Base-by-base conservation (phyloP, 2,113 vertebrate species). In the Hydropotes inermis region DNA sequence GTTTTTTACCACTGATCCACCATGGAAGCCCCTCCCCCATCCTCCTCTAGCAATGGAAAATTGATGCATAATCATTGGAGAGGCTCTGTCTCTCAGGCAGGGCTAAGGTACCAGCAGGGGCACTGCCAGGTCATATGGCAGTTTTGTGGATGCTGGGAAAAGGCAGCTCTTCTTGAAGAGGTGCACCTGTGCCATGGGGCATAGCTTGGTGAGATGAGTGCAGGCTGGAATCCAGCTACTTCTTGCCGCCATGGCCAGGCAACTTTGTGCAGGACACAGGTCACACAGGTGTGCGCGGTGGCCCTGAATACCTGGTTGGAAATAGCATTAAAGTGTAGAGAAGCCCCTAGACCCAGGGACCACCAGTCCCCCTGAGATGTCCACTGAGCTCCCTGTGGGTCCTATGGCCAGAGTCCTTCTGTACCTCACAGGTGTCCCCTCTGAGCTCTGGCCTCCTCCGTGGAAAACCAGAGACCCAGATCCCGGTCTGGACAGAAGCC, bases 201-300 rank as follows among this genome's bases (percentile, higher is more conserved):
- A 6, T 3, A 6, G 16, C 27, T 58, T 6, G 2, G 47, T 3
- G 14, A n/a, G 33, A 23, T 28, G 70, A 30, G 15, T 3, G 6
- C 19, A 45, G 43, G 50, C 33, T 92, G 45, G 10, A 47, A 47
- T 47, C 70, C 14, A 54, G 47, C 6, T 19, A 5, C 21, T 6
- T 1, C 52, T 76, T 57, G 33, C 12, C 25, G 1, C 36, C 27
- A 25, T 15, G 43, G 15, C 6, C 25, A 43, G 52, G 17, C 33
- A 25, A 8, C 4, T 3, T 17, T 10, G 15, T 30, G 8, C 0
- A 11, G 50, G 30, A 1, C 16, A 5, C 2, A 16, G 11, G 30
- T 45, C 21, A 25, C 19, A 55, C 16, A 50, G 60, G 1, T 15
- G 3, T 7, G 43, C 19, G 30, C 0, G 0, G 17, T 15, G 27